Evolutionary conservation across 2,888 invertebrate species (phyloP).

Genomic region (Catocala sponsa): DNA sequence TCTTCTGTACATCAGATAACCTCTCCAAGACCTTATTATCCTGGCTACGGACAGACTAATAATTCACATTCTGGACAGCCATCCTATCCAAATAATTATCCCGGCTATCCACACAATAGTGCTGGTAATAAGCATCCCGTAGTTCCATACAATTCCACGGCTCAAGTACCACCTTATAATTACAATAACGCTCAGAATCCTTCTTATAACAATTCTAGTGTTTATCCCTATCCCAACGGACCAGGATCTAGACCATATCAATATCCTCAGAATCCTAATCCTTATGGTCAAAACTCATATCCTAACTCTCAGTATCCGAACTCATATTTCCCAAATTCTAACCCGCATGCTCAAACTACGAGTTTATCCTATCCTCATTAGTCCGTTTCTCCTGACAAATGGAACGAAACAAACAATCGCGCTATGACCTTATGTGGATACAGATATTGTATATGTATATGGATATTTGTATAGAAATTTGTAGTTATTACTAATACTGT

Average conservation of each 20-base stretch:
- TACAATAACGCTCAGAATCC: slow-evolving; percentile 22
- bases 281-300: slow-evolving; percentile 9
- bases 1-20: slow-evolving; percentile 28
- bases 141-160: neutral
- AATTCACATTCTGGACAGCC: slow-evolving; percentile 22
- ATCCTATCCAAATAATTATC: slow-evolving; percentile 26
- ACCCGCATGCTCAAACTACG: slow-evolving; percentile 31
- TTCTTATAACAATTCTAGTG: slow-evolving; percentile 32
- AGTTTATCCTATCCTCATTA: slow-evolving; percentile 42
- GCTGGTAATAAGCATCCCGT: neutral
- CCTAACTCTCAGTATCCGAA: slow-evolving; percentile 18
- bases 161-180: slow-evolving; percentile 19
- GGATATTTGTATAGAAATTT: too few relatives aligned
- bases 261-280: slow-evolving; percentile 32
- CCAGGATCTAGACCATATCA: slow-evolving; percentile 21
- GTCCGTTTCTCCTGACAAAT: neutral
- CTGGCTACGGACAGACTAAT: slow-evolving; percentile 4
- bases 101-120: slow-evolving; percentile 4
- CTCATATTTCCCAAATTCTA: slow-evolving; percentile 11
- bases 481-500: too few relatives aligned
- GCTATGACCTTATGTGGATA: too few relatives aligned
- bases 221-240: slow-evolving; percentile 26
- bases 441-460: too few relatives aligned
- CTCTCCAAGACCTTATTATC: slow-evolving; percentile 37
- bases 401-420: neutral